These are phyloP conservation scores for Muscina levida DNA, from an alignment of 2,888 invertebrate species.

Conservation along the genomic window DNA sequence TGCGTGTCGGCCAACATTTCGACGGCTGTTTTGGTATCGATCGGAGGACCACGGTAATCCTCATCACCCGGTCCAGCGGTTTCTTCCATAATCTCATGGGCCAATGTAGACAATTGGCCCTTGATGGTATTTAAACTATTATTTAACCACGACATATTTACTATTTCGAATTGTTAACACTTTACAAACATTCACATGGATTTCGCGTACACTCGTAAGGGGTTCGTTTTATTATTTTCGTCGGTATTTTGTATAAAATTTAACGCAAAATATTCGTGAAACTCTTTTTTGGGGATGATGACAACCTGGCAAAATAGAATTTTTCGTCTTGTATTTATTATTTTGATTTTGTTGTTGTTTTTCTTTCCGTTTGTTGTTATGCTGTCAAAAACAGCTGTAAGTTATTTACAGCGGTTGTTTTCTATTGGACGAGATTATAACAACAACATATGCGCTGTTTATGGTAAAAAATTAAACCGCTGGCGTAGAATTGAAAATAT, in stretches of 20 bases:
- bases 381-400: constrained; percentile 66
- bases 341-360: constrained; percentile 64
- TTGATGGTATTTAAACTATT: constrained; percentile 83
- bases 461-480: constrained; percentile 21
- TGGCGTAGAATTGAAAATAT: too few relatives aligned
- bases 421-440: not conserved
- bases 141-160: constrained; percentile 86
- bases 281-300: constrained; percentile 58
- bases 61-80: constrained; percentile 81
- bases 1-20: constrained; percentile 75
- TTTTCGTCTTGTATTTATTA: constrained; percentile 67
- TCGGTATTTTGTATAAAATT: constrained; percentile 16
- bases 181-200: constrained; percentile 42
- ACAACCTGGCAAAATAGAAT: constrained; percentile 72
- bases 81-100: constrained; percentile 92
- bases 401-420: constrained; percentile 2
- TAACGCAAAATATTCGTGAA: constrained; percentile 5
- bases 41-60: constrained; percentile 68
- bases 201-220: constrained; percentile 2
- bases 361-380: not conserved
- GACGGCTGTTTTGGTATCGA: constrained; percentile 68
- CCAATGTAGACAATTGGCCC: constrained; percentile 93
- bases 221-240: constrained; percentile 2
- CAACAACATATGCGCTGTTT: constrained; percentile 8
- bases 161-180: constrained; percentile 14